Evolutionary conservation across 2,888 invertebrate species (phyloP).

Genomic region (Drosophila atroscutellata): DNA sequence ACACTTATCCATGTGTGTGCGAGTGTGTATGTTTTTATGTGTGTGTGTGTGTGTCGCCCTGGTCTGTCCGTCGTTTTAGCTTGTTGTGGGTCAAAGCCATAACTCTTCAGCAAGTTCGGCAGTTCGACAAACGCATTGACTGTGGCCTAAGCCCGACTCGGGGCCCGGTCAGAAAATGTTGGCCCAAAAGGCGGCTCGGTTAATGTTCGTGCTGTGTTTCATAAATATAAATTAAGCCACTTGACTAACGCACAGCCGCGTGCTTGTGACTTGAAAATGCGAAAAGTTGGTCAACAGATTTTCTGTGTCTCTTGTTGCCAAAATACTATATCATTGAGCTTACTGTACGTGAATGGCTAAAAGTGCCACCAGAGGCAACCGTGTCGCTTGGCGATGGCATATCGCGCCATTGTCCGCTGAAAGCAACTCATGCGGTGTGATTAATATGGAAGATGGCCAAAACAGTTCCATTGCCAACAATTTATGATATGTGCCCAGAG

Average conservation of each 20-base stretch:
- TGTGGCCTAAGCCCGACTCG: conserved; percentile 41
- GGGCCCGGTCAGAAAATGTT: conserved; percentile 32
- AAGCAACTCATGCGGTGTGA: conserved; percentile 77
- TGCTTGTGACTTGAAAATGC: conserved; percentile 45
- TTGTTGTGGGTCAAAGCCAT: conserved; percentile 80
- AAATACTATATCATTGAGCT: conserved; percentile 28
- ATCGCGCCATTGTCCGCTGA: conserved; percentile 75
- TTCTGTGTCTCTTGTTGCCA: conserved; percentile 43
- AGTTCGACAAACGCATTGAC: conserved; percentile 58
- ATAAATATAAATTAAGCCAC: conserved; percentile 79
- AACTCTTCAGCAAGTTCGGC: conserved; percentile 80
- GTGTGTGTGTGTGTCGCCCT: conserved; percentile 31
- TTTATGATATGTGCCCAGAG: conserved; percentile 37
- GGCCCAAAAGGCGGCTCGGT: conserved; percentile 48
- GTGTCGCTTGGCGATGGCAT: conserved; percentile 45
- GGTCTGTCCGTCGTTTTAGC: conserved; percentile 27
- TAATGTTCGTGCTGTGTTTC: conserved; percentile 70
- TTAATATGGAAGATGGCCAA: conserved; percentile 80
- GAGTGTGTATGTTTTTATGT: conserved; percentile 14
- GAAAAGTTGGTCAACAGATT: conserved; percentile 66
- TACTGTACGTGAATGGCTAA: conserved; percentile 13
- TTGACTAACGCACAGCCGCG: conserved; percentile 73
- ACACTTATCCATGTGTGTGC: conserved; percentile 16
- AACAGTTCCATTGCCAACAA: conserved; percentile 47
- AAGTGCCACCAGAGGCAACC: conserved; percentile 18